Evolutionary conservation across 2,113 vertebrate species (phyloP), one percentile per base, ranked within the genome.

Genomic region (Rhea americana): DNA sequence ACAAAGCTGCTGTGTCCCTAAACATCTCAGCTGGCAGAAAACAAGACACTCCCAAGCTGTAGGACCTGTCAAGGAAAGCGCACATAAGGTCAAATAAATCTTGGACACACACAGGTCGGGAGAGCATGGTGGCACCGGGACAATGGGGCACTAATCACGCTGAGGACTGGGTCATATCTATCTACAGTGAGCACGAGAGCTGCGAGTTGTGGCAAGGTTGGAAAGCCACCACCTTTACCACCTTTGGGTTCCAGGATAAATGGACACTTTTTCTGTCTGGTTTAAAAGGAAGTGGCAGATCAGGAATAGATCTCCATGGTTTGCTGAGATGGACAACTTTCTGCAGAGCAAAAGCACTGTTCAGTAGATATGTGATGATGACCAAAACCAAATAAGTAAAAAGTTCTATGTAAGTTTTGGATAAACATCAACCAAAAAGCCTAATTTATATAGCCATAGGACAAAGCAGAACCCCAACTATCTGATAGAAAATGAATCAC

Each of bases 61-160:
- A 85, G 1, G 2, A 76, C 35, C 76, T 92, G 76, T 91, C 87
- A 85, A 2, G 0, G 72, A 91, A 91, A 77, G 21, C 71, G 83
- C 65, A 88, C 43, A 62, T 72, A 91, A 96, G 82, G 93, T 95
- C 62, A 77, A 84, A 93, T 65, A 93, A 93, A 94, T 93, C 91
- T 89, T 90, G 77, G 73, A 93, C 83, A 58, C 83, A 58, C 47
- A 28, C 20, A 79, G 87, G 90, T 96, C 92, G 81, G 14, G 55
- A 87, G 45, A 85, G n/a, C 81, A 67, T 50, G 50, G 92, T 61
- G 28, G 90, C 63, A 50, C 28, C 18, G 16, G 83, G 85, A 86
- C 72, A 97, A n/a, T 4, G 26, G 58, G 83, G 21, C 92, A 95
- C 95, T 89, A 56, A 82, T 97, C 61, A 26, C 63, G 58, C 28